A percentile compares a stretch with the other conserved stretches of the same genome.
These are phyloP conservation scores for Thaleichthys pacificus DNA, from an alignment of 2,797 vertebrate species.

Conservation along the genomic window DNA sequence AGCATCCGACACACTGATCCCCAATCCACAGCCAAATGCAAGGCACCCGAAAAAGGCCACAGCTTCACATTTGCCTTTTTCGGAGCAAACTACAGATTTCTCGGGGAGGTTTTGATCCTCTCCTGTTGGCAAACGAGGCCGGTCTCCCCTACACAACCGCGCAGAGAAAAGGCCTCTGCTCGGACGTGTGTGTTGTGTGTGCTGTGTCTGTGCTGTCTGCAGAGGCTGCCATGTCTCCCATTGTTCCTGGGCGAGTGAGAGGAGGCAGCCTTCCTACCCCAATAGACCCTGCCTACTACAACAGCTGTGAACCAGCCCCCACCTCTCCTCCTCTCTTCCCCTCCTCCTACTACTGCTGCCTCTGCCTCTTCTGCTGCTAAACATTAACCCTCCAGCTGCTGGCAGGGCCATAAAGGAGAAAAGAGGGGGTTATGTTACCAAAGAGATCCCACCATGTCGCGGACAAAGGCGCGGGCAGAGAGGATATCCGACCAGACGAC, in stretches of 20 bases:
- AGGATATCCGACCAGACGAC: conserved; percentile 65
- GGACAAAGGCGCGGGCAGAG: conserved; percentile 66
- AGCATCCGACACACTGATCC: conserved; percentile 48
- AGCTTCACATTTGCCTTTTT: conserved; percentile 55
- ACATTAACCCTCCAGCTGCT: conserved; percentile 79
- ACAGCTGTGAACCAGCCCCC: conserved; percentile 81
- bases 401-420: conserved; percentile 58
- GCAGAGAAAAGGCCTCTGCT: conserved; percentile 54
- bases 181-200: conserved; percentile 56
- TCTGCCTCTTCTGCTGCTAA: conserved; percentile 53
- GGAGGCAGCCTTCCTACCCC: conserved; percentile 65
- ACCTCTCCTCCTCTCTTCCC: conserved; percentile 32
- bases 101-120: conserved; percentile 40
- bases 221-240: conserved; percentile 75
- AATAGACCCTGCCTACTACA: conserved; percentile 75
- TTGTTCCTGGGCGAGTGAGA: conserved; percentile 78
- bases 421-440: conserved; percentile 58
- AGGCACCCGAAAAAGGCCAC: conserved; percentile 48
- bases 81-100: conserved; percentile 36
- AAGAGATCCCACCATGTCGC: conserved; percentile 49
- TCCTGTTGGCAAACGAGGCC: conserved; percentile 34
- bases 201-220: conserved; percentile 58
- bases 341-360: conserved; percentile 45
- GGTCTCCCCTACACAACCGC: conserved; percentile 53
- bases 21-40: conserved; percentile 41